These are phyloP conservation scores for Caenorhabditis angaria DNA, from an alignment of 2,888 invertebrate species.

Conservation along the genomic window DNA sequence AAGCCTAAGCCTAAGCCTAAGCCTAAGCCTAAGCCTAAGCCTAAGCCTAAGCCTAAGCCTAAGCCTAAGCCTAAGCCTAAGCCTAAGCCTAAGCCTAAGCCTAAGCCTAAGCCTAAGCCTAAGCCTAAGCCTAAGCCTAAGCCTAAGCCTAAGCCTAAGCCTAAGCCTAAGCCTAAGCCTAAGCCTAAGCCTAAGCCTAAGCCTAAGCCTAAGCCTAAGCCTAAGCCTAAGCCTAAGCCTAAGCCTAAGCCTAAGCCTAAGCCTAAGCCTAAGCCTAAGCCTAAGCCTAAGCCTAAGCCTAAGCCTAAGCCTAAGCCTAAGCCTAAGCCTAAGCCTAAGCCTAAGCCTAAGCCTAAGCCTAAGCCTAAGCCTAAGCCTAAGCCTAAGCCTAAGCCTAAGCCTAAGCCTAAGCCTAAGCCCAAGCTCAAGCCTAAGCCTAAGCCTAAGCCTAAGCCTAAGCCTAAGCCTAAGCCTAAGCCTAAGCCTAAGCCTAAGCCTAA, in stretches of 20 bases:
- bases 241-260: constrained; percentile 36
- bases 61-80: constrained; percentile 36
- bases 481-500: no score
- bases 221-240: constrained; percentile 18
- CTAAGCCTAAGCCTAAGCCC: no score
- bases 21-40: constrained; percentile 49
- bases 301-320: constrained; percentile 23
- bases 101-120: constrained; percentile 29
- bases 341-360: constrained; percentile 20
- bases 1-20: constrained; percentile 46
- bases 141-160: constrained; percentile 42
- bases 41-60: constrained; percentile 42
- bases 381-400: constrained; percentile 16
- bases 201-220: constrained; percentile 31
- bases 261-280: constrained; percentile 35
- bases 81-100: constrained; percentile 37
- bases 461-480: no score
- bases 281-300: constrained; percentile 33
- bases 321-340: constrained; percentile 32
- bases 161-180: no score
- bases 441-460: no score
- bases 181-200: no score
- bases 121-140: constrained; percentile 25
- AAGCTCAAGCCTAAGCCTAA: no score
- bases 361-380: constrained; percentile 17